These are phyloP conservation scores for Cuculus canorus DNA, from an alignment of 2,797 vertebrate genomes.

Conservation along the genomic window DNA sequence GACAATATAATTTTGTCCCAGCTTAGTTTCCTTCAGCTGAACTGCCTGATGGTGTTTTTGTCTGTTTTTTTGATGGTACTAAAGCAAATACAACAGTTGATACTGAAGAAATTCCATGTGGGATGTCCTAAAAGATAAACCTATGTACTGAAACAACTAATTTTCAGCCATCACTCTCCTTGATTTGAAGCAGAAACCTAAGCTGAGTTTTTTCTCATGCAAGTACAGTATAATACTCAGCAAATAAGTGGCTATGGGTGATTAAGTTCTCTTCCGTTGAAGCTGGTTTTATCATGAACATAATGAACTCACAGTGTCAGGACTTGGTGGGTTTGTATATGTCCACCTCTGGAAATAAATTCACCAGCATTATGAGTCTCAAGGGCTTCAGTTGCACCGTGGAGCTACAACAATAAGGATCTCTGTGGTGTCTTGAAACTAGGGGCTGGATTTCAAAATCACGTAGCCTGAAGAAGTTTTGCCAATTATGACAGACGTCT, in stretches of 20 bases:
- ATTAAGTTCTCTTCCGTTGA: not conserved
- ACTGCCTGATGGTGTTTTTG: not conserved
- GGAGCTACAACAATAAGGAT: not conserved
- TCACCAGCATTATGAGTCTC: not conserved
- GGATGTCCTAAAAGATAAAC: not conserved
- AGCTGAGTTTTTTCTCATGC: fast-evolving
- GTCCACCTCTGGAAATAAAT: not conserved
- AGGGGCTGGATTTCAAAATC: not conserved
- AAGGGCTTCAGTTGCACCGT: not conserved
- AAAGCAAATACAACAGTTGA: not conserved
- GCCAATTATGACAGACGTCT: not conserved
- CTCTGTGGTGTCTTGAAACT: not conserved
- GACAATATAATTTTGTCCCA: not conserved
- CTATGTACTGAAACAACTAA: not conserved
- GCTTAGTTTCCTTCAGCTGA: not conserved
- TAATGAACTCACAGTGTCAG: not conserved
- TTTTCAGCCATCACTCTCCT: not conserved
- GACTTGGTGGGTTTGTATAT: not conserved
- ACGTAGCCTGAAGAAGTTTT: not conserved
- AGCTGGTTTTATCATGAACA: not conserved
- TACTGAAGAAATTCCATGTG: not conserved
- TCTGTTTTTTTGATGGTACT: not conserved
- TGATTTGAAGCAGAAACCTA: not conserved
- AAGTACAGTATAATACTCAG: not conserved
- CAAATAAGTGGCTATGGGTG: not conserved